phyloP scores from a whole-genome alignment of 2,888 invertebrate genomes.

The Clanis bilineata region DNA sequence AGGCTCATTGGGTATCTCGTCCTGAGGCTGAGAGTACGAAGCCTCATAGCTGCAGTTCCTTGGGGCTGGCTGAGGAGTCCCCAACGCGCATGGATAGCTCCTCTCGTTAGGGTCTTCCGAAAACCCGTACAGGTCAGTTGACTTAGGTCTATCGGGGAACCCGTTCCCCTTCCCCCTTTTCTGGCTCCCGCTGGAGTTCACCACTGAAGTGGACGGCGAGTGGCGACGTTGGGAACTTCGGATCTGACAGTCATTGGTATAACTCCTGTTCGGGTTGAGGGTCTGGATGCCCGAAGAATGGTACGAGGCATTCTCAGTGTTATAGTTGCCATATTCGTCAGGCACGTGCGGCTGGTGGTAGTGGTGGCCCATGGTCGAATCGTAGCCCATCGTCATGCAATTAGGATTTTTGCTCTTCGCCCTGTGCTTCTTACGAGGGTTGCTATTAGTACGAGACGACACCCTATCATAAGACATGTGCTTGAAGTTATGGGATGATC shows the following conservation, averaged over 20 bases:
- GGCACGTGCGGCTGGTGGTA: slow-evolving; percentile 80
- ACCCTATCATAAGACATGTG: slow-evolving; percentile 78
- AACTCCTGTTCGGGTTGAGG: slow-evolving; percentile 77
- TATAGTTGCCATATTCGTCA: slow-evolving; percentile 74
- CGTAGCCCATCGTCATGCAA: slow-evolving; percentile 83
- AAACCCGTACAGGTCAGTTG: slow-evolving; percentile 83
- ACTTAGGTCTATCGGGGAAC: slow-evolving; percentile 85
- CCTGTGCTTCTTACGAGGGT: slow-evolving; percentile 76
- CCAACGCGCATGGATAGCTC: slow-evolving; percentile 68
- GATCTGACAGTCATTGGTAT: slow-evolving; percentile 65
- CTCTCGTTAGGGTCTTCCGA: slow-evolving; percentile 72
- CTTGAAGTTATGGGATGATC: slow-evolving; percentile 79
- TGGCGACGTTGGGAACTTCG: slow-evolving; percentile 71
- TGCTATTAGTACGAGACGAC: slow-evolving; percentile 78
- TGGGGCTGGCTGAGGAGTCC: slow-evolving; percentile 76
- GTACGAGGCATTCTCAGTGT: slow-evolving; percentile 76
- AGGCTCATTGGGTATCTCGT: slow-evolving; percentile 73
- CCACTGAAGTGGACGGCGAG: slow-evolving; percentile 71
- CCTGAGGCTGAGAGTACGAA: slow-evolving; percentile 81
- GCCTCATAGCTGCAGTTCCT: slow-evolving; percentile 75
- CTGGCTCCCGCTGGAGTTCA: slow-evolving; percentile 75
- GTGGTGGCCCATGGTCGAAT: slow-evolving; percentile 73
- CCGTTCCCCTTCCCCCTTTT: slow-evolving; percentile 74
- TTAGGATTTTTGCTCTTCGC: slow-evolving; percentile 80
- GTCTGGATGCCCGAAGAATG: slow-evolving; percentile 79